A percentile compares a stretch with the other conserved stretches of the same genome.
Evolutionary conservation across 2,797 vertebrate genomes (phyloP).

Genomic region (Clarias laeviceps): DNA sequence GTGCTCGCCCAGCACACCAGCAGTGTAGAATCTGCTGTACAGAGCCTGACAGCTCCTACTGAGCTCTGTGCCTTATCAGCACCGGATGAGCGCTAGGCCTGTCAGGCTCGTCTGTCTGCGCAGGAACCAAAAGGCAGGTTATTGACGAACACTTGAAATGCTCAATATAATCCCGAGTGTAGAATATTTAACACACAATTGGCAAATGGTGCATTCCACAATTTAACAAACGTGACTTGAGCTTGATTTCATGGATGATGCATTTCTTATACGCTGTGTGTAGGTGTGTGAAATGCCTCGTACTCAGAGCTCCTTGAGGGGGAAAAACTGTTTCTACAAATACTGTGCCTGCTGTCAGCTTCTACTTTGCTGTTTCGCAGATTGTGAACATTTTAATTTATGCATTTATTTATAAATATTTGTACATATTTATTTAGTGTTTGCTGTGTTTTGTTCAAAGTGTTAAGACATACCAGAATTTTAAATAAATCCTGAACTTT

Average conservation of each 20-base stretch:
- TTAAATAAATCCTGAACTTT: conserved; percentile 62
- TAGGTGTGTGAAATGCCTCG: conserved; percentile 63
- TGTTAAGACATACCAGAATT: conserved; percentile 67
- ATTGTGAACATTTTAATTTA: conserved; percentile 69
- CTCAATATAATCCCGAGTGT: conserved; percentile 50
- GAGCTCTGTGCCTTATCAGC: conserved; percentile 32
- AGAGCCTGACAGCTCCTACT: conserved; percentile 40
- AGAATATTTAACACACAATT: conserved; percentile 62
- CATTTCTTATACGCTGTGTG: conserved; percentile 51
- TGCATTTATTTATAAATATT: conserved; percentile 72
- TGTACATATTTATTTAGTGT: conserved; percentile 78
- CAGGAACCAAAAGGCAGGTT: conserved; percentile 50
- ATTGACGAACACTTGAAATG: conserved; percentile 50
- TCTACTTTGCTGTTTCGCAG: conserved; percentile 46
- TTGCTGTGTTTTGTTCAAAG: conserved; percentile 68
- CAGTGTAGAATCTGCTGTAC: conserved; percentile 49
- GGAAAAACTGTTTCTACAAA: conserved; percentile 54
- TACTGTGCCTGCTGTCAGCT: conserved; percentile 57
- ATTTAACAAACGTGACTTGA: conserved; percentile 69
- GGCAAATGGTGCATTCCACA: conserved; percentile 88
- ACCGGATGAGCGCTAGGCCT: neutral
- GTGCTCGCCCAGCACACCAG: conserved; percentile 36
- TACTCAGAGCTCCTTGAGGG: conserved; percentile 33
- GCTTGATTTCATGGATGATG: conserved; percentile 39
- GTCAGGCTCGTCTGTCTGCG: conserved; percentile 37